Evolutionary conservation across 30 jellyfish, hydroid and myxozoan species (phyloP).

Genomic region (Chironex yamaguchii): DNA sequence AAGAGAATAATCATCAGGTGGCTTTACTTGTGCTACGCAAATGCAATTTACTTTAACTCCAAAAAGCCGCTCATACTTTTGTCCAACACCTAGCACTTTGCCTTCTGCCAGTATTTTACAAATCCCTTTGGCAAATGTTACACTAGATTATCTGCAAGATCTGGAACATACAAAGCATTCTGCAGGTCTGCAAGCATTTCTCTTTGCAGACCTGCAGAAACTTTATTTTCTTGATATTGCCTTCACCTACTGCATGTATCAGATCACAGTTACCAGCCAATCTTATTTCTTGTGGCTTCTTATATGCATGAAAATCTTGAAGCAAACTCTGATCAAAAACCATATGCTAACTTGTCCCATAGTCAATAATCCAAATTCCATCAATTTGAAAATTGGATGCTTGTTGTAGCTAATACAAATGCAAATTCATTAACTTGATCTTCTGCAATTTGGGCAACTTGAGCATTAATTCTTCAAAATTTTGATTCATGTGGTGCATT

Average conservation of each 20-base stretch:
- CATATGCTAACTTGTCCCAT: background rate
- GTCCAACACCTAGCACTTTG: constrained; percentile 38
- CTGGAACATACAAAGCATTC: constrained; percentile 50
- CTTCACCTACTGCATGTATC: background rate
- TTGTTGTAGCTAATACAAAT: no score
- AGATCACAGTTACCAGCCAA: background rate
- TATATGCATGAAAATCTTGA: background rate
- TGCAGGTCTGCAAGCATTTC: background rate
- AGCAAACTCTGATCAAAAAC: background rate
- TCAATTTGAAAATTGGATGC: no score
- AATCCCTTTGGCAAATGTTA: background rate
- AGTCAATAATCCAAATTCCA: background rate
- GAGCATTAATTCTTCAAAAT: no score
- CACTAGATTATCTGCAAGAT: constrained; percentile 34
- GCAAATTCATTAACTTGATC: no score
- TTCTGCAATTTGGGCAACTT: no score
- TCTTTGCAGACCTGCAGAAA: background rate
- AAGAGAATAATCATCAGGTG: constrained; percentile 11
- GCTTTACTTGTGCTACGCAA: constrained; percentile 15
- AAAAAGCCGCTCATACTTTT: constrained; percentile 21
- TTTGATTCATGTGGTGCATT: background rate
- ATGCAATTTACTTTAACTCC: constrained; percentile 24
- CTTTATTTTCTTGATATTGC: background rate
- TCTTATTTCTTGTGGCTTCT: background rate
- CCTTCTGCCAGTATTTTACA: constrained; percentile 16